Base-by-base conservation (phyloP, 2,797 vertebrate genomes). In the Adrianichthys oophorus region DNA sequence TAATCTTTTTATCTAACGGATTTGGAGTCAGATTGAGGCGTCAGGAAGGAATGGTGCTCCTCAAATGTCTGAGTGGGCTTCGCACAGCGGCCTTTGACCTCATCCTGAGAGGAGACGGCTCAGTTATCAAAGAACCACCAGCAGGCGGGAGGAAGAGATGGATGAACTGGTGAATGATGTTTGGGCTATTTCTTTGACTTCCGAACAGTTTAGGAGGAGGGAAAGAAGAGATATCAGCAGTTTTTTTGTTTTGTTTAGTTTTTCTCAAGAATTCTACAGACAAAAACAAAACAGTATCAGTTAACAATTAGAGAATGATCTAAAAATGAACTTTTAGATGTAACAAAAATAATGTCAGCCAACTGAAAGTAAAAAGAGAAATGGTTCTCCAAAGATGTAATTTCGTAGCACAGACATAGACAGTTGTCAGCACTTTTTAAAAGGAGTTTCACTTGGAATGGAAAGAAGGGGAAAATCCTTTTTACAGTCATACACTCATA, bases 31-130 rank as follows among this genome's bases (percentile, higher is more conserved):
- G 44, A 41, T 72, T 52, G 72, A 70, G 79, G 72, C 62, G 58
- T 74, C 57, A 56, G 72, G 82, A 74, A 78, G 62, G 76, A 82
- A 68, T 61, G 32, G 0, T 61, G 51, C 67, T 82, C 62, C 80
- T 85, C 71, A 58, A 66, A 86, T 78, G 75, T 82, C 72, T 85
- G 84, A 80, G 87, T 87, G 83, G 87, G 84, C 70, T 80, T 73
- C 21, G 2, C 48, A 71, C 58, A 53, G 21, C 12, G 48, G 54
- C 85, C 84, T 87, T 74, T 84, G 79, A 85, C 82, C 80, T 78
- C 48, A 57, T 76, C 64, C 70, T 23, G 63, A 57, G 68, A 76
- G 72, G 37, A 71, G 72, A 82, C 65, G 62, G 72, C 76, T 85
- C 72, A 72, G 70, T 75, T 79, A 79, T 85, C 76, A 78, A 68